Conservation (phyloP, 1,140 invertebrate genomes). For the Hylaeus volcanicus region DNA sequence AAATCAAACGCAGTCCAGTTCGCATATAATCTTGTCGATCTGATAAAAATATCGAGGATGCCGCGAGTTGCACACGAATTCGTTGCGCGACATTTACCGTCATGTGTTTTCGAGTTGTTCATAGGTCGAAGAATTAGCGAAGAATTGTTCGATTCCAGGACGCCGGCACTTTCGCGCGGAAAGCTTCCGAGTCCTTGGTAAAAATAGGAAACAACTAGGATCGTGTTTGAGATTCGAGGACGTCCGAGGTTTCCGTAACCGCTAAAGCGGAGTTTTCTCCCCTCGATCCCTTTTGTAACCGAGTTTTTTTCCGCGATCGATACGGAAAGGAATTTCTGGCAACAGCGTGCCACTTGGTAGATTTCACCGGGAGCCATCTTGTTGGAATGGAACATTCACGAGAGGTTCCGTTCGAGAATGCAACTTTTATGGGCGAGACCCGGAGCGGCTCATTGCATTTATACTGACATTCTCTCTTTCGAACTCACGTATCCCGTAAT, state of each 20-base stretch:
- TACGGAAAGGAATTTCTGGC: slow-evolving; percentile 15
- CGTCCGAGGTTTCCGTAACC: neutral
- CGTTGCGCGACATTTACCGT: too few species aligned
- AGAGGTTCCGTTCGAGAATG: slow-evolving; percentile 48
- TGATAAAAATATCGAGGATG: neutral
- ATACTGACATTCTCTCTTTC: slow-evolving; percentile 57
- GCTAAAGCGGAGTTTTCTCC: neutral
- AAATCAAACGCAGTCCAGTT: too few species aligned
- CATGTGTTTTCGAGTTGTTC: too few species aligned
- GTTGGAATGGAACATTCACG: slow-evolving; percentile 64
- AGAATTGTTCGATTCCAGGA: neutral
- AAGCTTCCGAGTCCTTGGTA: neutral
- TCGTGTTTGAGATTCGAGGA: neutral
- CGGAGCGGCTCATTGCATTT: slow-evolving; percentile 51
- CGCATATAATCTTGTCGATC: too few species aligned
- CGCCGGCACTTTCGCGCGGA: neutral
- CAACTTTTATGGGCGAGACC: slow-evolving; percentile 64
- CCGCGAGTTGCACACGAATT: too few species aligned
- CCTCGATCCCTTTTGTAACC: neutral
- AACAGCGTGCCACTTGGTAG: slow-evolving; percentile 25
- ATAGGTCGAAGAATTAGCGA: neutral
- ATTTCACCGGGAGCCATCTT: slow-evolving; percentile 41
- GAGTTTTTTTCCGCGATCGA: neutral
- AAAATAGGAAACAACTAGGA: slow-evolving; percentile 1
- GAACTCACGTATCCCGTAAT: slow-evolving; percentile 55